Base-by-base conservation (phyloP, 2,888 invertebrate genomes). In the Petrolisthes cinctipes region DNA sequence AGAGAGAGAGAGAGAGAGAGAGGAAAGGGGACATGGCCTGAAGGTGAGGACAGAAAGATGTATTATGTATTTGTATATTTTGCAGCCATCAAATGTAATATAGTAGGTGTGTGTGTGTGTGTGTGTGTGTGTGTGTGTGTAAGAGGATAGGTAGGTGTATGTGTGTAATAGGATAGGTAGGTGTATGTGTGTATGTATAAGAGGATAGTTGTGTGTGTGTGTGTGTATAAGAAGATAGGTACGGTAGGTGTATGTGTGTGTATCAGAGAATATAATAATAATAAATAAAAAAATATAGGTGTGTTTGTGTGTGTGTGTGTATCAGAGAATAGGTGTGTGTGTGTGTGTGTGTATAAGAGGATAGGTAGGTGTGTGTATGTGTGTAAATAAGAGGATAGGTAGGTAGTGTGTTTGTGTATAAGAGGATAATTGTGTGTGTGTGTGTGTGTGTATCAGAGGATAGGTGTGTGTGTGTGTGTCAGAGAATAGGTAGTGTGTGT, bases 1-100 rank as follows among this genome's bases (percentile, higher is more conserved):
- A 71, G 71, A 71, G 71, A 71, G 71, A 71, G 71, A 71, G 71
- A 71, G 71, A 71, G 71, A 71, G 71, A 71, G 7, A 1, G 1
- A 71, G 71, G 17, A 17, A 66, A 17, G 20, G 68, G 20, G 9
- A 68, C n/a, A 68, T 17, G 6, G 68, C 17, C n/a, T n/a, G 68
- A 68, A 20, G 20, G 68, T n/a, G 68, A 68, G 68, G 20, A 20
- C 17, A 20, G 11, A 11, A n/a, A 68, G 4, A n/a, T 66, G 66
- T 17, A 11, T 66, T 17, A 17, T 66, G 66, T 66, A 17, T 71
- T 71, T 68, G 20, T 68, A 20, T 68, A n/a, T 37, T 11, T 5
- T 68, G 17, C 20, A n/a, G 17, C 17, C 9, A 68, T 20, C 11
- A 20, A n/a, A 68, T 68, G 68, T 68, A 68, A 68, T n/a, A n/a